These are phyloP conservation scores for Lateolabrax maculatus DNA, from an alignment of 2,797 vertebrate species.

Conservation along the genomic window DNA sequence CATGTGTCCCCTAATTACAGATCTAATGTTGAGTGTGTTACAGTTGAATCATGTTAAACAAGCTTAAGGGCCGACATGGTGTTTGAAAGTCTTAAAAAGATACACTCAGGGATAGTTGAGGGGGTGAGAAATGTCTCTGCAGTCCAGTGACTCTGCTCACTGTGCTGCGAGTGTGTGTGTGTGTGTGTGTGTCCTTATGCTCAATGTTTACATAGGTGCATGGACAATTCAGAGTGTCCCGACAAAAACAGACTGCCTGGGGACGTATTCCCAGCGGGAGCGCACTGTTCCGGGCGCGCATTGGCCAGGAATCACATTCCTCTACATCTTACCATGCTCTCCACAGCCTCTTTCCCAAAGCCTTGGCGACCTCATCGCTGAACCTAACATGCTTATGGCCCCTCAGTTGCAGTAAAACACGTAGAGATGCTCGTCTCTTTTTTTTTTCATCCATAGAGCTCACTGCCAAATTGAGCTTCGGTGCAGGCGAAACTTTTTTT, in stretches of 20 bases:
- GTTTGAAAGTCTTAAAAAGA: constrained; percentile 61
- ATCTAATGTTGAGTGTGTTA: constrained; percentile 10
- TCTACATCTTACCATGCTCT: constrained; percentile 84
- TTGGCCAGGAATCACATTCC: constrained; percentile 89
- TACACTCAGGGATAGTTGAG: constrained; percentile 43
- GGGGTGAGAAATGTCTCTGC: constrained; percentile 65
- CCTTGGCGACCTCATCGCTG: constrained; percentile 75
- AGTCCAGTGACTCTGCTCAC: constrained; percentile 68
- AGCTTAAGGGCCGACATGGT: constrained; percentile 32
- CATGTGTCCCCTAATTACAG: constrained; percentile 21
- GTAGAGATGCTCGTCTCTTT: constrained; percentile 47
- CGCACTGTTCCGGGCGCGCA: constrained; percentile 78
- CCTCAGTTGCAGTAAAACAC: constrained; percentile 60
- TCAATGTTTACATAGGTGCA: constrained; percentile 90
- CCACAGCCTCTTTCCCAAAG: constrained; percentile 86
- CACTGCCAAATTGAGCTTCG: constrained; percentile 44
- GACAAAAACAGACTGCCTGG: constrained; percentile 91
- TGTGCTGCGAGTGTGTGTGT: constrained; percentile 63
- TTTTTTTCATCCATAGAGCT: constrained; percentile 18
- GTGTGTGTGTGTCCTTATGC: constrained; percentile 75
- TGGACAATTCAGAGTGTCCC: constrained; percentile 85
- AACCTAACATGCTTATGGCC: constrained; percentile 72
- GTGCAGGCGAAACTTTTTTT: constrained; percentile 55
- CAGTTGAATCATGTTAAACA: constrained; percentile 26
- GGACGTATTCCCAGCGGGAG: constrained; percentile 84